These are phyloP conservation scores for Lucilia cuprina DNA, from an alignment of 1,140 invertebrate genomes.

Conservation along the genomic window DNA sequence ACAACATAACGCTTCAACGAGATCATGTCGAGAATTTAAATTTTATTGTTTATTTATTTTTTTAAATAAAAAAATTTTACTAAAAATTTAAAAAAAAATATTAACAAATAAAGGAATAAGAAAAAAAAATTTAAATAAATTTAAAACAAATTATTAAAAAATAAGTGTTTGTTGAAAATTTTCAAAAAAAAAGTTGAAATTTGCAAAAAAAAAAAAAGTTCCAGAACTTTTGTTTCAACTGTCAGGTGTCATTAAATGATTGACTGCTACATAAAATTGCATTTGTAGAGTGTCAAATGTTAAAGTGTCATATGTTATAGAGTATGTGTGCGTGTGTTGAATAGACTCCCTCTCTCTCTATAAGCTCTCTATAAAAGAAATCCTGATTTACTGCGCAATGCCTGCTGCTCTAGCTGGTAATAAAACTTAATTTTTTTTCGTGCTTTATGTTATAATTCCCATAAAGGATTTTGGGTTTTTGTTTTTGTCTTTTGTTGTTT, in stretches of 20 bases:
- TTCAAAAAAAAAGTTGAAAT: background rate
- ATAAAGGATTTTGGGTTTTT: background rate
- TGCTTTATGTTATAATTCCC: background rate
- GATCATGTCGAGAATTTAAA: conserved; percentile 56
- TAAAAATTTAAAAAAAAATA: too few species aligned
- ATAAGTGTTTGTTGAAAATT: background rate
- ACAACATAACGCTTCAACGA: conserved; percentile 54
- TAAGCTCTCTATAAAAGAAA: background rate
- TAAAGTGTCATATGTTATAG: background rate
- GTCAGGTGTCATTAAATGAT: background rate
- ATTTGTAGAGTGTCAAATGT: background rate
- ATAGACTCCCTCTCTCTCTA: background rate
- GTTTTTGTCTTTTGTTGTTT: too few species aligned
- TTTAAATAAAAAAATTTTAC: conserved; percentile 44
- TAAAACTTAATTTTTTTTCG: background rate
- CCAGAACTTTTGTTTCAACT: background rate
- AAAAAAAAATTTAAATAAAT: background rate
- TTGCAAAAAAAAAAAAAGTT: background rate
- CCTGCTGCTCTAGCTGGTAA: background rate
- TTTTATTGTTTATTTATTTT: conserved; percentile 41
- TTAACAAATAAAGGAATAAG: too few species aligned
- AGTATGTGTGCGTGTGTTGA: too few species aligned
- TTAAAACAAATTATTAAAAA: conserved; percentile 18
- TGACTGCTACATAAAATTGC: background rate
- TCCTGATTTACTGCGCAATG: background rate